Percentiles rank a stretch among this genome's conserved stretches.
Conservation (phyloP, 37 sponge, comb jelly and placozoan genomes). For the Agelas oroides region DNA sequence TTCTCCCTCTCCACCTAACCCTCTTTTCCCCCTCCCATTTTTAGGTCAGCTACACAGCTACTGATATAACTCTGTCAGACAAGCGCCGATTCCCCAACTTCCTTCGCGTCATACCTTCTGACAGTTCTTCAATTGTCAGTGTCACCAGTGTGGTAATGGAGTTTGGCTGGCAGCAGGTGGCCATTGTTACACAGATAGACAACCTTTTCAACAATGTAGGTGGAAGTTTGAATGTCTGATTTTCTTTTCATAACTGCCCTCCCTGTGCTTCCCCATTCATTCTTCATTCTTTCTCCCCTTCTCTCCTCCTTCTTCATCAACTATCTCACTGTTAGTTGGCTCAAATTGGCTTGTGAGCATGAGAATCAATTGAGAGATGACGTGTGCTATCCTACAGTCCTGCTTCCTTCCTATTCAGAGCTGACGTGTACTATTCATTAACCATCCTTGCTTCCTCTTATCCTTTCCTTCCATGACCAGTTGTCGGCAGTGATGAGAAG, state of each 20-base stretch:
- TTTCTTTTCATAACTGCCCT: no score
- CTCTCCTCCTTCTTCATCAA: no score
- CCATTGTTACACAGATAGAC: constrained; percentile 31
- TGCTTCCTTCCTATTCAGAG: no score
- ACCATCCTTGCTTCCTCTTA: no score
- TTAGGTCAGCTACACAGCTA: constrained; percentile 71
- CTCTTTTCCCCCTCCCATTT: not conserved
- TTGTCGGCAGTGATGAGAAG: not conserved
- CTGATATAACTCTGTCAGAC: constrained; percentile 53
- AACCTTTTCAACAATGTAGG: constrained; percentile 52
- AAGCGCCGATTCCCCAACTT: constrained; percentile 61
- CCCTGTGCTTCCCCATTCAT: no score
- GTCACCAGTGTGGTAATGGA: constrained; percentile 14
- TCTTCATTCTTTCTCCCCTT: no score
- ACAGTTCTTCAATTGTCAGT: constrained; percentile 43
- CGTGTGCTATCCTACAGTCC: no score
- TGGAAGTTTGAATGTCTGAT: no score
- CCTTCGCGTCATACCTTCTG: constrained; percentile 70
- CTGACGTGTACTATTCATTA: no score
- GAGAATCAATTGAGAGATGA: no score
- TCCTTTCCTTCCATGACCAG: not conserved
- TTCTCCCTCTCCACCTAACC: not conserved
- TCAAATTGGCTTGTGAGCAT: no score
- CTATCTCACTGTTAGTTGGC: no score
- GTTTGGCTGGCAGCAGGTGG: constrained; percentile 66